A percentile compares a stretch with the other conserved stretches of the same genome.
These are phyloP conservation scores for Macaria liturata DNA, from an alignment of 2,888 invertebrate species.

Conservation along the genomic window DNA sequence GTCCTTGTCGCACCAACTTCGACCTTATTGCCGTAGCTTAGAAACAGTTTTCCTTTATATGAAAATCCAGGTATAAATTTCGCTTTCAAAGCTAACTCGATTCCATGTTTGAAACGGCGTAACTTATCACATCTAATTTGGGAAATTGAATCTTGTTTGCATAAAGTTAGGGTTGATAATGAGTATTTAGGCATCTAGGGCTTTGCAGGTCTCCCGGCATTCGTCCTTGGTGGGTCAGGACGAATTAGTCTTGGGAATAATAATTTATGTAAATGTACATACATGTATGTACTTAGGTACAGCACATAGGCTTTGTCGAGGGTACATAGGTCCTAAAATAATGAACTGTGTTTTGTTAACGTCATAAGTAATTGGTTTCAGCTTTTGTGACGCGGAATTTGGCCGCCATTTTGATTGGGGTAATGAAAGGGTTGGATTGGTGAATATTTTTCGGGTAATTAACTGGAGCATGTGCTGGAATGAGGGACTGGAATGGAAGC, in stretches of 20 bases:
- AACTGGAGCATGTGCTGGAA: conserved; percentile 5
- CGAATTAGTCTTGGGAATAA: conserved; percentile 80
- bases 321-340: conserved; percentile 43
- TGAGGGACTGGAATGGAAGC: no score
- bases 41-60: conserved; percentile 28
- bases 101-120: conserved; percentile 43
- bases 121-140: conserved; percentile 35
- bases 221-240: conserved; percentile 77
- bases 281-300: conserved; percentile 51
- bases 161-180: conserved; percentile 34
- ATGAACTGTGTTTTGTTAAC: conserved; percentile 40
- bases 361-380: conserved; percentile 30
- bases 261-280: conserved; percentile 79
- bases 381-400: conserved; percentile 28
- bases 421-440: conserved; percentile 25
- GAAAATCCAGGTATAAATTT: conserved; percentile 71
- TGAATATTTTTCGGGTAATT: conserved; percentile 24
- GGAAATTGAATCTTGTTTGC: conserved; percentile 32
- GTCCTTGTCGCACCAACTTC: conserved; percentile 37
- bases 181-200: conserved; percentile 40
- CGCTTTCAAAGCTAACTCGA: conserved; percentile 71
- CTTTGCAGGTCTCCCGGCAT: conserved; percentile 67
- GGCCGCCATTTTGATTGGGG: conserved; percentile 21
- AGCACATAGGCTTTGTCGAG: conserved; percentile 43
- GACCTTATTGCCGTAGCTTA: conserved; percentile 39